Evolutionary conservation across 1,140 invertebrate species (phyloP), one percentile per base, ranked within the genome.

Genomic region (Popillia japonica): DNA sequence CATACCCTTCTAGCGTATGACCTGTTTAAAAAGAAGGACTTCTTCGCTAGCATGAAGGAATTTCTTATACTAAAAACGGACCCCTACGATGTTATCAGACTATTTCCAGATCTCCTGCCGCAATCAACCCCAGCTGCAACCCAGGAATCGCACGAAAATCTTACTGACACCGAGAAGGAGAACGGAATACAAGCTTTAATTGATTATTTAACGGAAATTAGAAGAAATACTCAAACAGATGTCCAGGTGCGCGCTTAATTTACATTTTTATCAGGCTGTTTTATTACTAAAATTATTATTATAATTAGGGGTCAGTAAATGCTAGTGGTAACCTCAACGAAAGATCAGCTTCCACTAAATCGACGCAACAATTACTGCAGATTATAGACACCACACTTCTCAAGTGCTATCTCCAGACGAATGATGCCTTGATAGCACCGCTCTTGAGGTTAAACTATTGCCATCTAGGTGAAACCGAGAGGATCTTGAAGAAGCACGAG

Each of bases 341-440:
- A 14, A 77, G 77, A 23, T 76, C 74, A 80, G 73, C 80, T 77
- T 41, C 83, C 81, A 81, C 82, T 79, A 83, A 86, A 82, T 83
- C 82, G 11, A 79, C 82, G 14, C 78, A 85, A 75, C 91, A 97
- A 80, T 89, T 98, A 41, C 86, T 97, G 22, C 96, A 98, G 87
- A 96, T 99, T 59, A 98, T 99, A 80, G 98, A 99, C 85, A 99
- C 97, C 3, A 98, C 97, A 0, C 87, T 99, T 64, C 88, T 99
- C 0, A 99, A 99, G 86, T 99, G 97, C 87, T 99, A 99, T 88
- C 89, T 99, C 73, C 93, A 96, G 93, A 98, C 96, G 0, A 99
- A 99, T 87, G 96, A 98, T 89, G 96, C 95, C 0, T 88, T 99
- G 48, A 94, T 99, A 6, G 95, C 96, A 0, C 94, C 97, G 0